Conservation (phyloP, 1,140 invertebrate genomes). For the Lepidurus couesii region DNA sequence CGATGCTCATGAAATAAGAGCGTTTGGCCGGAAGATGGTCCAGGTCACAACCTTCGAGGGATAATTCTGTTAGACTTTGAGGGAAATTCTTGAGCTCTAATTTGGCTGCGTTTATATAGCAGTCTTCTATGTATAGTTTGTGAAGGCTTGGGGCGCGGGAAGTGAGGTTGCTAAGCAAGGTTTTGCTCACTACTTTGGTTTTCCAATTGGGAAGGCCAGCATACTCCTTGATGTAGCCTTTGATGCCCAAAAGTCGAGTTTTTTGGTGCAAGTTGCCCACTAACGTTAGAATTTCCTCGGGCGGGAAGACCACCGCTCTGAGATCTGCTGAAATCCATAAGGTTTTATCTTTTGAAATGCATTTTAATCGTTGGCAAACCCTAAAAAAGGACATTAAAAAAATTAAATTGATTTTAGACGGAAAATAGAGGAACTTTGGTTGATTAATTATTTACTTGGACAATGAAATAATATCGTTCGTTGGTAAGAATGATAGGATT, state of each 20-base stretch:
- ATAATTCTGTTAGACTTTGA: conserved; percentile 49
- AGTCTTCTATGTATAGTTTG: conserved; percentile 50
- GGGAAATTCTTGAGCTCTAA: conserved; percentile 53
- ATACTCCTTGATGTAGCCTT: conserved; percentile 37
- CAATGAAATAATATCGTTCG: conserved; percentile 22
- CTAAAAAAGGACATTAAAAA: conserved; percentile 40
- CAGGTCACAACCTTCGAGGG: conserved; percentile 52
- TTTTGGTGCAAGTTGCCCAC: conserved; percentile 46
- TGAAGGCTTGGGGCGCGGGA: conserved; percentile 44
- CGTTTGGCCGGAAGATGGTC: conserved; percentile 48
- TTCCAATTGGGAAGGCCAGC: conserved; percentile 28
- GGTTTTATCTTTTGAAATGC: conserved; percentile 48
- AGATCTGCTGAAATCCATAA: conserved; percentile 52
- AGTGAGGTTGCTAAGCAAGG: conserved; percentile 31
- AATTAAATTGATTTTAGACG: not conserved
- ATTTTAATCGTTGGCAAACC: conserved; percentile 47
- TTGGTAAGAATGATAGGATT: conserved; percentile 30
- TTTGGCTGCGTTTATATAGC: conserved; percentile 47
- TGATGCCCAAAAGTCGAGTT: conserved; percentile 48
- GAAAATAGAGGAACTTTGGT: not conserved
- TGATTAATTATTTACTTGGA: conserved; percentile 27
- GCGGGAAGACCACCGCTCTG: conserved; percentile 42
- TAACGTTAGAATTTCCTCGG: conserved; percentile 46
- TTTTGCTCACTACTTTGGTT: conserved; percentile 27
- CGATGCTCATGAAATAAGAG: conserved; percentile 54